Percentiles rank a stretch among this genome's conserved stretches.
These are phyloP conservation scores for Sphyrna mokarran DNA, from an alignment of 2,113 vertebrate genomes.

Conservation along the genomic window DNA sequence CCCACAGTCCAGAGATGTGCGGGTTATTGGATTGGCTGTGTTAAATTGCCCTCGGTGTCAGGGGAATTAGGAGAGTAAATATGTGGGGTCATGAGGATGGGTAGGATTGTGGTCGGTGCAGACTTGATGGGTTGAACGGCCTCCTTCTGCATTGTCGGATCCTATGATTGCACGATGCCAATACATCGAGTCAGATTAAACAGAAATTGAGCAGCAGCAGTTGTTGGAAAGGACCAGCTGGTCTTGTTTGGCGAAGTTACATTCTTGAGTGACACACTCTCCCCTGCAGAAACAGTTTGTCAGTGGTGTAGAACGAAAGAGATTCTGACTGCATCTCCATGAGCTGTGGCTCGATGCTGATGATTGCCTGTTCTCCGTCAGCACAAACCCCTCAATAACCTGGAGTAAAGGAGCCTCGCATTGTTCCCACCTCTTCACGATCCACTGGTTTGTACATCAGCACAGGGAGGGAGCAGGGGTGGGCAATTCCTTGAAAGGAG, in stretches of 20 bases:
- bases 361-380: background rate
- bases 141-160: too few species aligned
- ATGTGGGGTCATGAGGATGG: too few species aligned
- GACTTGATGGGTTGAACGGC: too few species aligned
- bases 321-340: background rate
- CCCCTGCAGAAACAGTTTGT: background rate
- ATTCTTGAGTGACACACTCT: background rate
- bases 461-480: background rate
- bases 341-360: background rate
- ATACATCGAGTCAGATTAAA: background rate
- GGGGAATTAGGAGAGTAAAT: too few species aligned
- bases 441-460: background rate
- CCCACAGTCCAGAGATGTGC: too few species aligned
- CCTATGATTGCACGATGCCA: background rate
- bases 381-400: background rate
- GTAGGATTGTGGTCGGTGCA: too few species aligned
- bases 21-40: too few species aligned
- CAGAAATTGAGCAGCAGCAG: background rate
- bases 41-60: too few species aligned
- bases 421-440: background rate
- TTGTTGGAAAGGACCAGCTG: background rate
- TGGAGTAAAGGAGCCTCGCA: background rate
- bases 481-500: constrained; percentile 19
- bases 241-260: background rate
- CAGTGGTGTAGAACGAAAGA: background rate